Conservation (phyloP, 2,888 invertebrate genomes). For the Melolontha melolontha region DNA sequence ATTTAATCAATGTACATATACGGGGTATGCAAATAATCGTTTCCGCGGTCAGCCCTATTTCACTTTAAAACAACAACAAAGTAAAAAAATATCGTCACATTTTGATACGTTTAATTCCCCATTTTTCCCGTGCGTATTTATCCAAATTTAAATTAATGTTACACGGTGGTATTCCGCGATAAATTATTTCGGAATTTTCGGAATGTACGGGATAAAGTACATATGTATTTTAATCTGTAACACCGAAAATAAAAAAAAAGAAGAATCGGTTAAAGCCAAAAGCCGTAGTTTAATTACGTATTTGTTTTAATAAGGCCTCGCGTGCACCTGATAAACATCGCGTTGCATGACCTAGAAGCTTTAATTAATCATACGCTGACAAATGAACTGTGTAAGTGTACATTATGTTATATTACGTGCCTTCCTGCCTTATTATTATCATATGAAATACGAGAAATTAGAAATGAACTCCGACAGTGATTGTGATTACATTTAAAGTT, state of each 20-base stretch:
- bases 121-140: too few species aligned
- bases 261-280: conserved; percentile 5
- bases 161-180: too few species aligned
- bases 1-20: too few species aligned
- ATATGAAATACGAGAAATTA: conserved; percentile 18
- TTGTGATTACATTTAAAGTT: conserved; percentile 22
- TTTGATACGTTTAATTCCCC: too few species aligned
- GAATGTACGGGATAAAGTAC: too few species aligned
- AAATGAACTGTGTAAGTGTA: conserved; percentile 28
- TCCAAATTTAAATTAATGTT: too few species aligned
- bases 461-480: conserved; percentile 7
- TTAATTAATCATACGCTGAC: conserved; percentile 32
- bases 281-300: conserved; percentile 8
- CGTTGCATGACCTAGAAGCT: conserved; percentile 21
- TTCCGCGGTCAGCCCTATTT: too few species aligned
- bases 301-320: conserved; percentile 23
- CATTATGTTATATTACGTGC: not conserved
- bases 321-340: conserved; percentile 17
- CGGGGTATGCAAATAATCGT: too few species aligned
- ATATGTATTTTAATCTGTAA: too few species aligned
- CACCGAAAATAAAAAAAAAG: not conserved
- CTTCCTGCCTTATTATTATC: not conserved
- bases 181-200: too few species aligned
- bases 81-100: too few species aligned
- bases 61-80: too few species aligned